Evolutionary conservation across 2,113 vertebrate species (phyloP).

Genomic region (Pachypanchax playfairii): DNA sequence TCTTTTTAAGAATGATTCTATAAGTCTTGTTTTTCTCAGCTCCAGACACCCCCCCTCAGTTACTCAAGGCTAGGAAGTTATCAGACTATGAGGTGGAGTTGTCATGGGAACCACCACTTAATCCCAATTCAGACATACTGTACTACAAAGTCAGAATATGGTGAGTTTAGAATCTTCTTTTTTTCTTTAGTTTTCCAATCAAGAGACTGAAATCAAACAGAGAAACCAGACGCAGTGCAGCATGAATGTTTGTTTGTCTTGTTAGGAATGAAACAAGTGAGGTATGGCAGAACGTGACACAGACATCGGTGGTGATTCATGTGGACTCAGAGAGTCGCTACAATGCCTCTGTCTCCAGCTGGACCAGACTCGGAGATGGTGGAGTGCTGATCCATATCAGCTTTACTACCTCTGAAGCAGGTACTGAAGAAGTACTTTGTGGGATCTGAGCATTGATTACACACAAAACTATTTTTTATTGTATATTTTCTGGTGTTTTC

Average conservation of each 20-base stretch:
- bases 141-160: conserved; percentile 92
- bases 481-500: not conserved
- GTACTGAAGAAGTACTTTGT: conserved; percentile 65
- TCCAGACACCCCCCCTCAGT: conserved; percentile 90
- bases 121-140: conserved; percentile 94
- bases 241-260: conserved; percentile 10
- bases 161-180: conserved; percentile 79
- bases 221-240: not conserved
- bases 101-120: conserved; percentile 90
- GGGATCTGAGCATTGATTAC: not conserved
- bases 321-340: conserved; percentile 86
- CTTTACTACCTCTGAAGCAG: conserved; percentile 87
- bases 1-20: conserved; percentile 19
- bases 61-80: conserved; percentile 86
- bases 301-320: conserved; percentile 83
- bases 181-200: conserved; percentile 14
- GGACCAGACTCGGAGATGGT: conserved; percentile 90
- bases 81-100: conserved; percentile 90
- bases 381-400: conserved; percentile 82
- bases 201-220: not conserved
- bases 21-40: conserved; percentile 74
- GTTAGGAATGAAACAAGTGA: conserved; percentile 82
- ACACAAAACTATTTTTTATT: not conserved
- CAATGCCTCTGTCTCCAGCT: conserved; percentile 87
- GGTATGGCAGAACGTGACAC: conserved; percentile 79